Evolutionary conservation across 2,113 vertebrate species (phyloP).

Genomic region (Potamarius usumacintae): DNA sequence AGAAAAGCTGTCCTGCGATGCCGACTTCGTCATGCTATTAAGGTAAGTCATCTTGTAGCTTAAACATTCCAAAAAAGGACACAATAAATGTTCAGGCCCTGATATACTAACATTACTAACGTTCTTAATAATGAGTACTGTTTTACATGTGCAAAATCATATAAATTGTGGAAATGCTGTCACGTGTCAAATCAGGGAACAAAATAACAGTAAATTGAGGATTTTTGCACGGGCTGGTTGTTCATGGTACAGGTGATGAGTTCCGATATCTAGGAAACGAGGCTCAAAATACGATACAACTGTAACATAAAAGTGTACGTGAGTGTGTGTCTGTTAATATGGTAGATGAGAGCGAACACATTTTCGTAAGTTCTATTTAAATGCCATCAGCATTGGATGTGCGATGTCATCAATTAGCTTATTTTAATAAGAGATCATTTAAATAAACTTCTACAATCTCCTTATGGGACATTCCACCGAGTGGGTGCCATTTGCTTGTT

Average conservation of each 20-base stretch:
- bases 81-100: neutral
- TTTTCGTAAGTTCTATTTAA: neutral
- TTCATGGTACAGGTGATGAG: neutral
- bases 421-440: too few species aligned
- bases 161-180: neutral
- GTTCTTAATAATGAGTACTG: neutral
- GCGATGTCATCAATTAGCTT: neutral
- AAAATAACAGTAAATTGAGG: neutral
- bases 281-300: neutral
- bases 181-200: neutral
- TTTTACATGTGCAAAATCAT: neutral
- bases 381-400: neutral
- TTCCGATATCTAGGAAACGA: neutral
- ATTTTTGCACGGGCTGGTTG: neutral
- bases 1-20: slow-evolving; percentile 87
- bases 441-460: neutral
- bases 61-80: neutral
- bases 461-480: neutral
- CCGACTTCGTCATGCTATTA: slow-evolving; percentile 86
- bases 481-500: too few species aligned
- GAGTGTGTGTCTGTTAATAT: neutral
- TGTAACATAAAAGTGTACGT: neutral
- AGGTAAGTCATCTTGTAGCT: slow-evolving; percentile 68
- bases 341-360: neutral
- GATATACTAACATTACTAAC: neutral